phyloP scores from a whole-genome alignment of 2,113 vertebrate genomes.

The Gallinago paraguaiae region DNA sequence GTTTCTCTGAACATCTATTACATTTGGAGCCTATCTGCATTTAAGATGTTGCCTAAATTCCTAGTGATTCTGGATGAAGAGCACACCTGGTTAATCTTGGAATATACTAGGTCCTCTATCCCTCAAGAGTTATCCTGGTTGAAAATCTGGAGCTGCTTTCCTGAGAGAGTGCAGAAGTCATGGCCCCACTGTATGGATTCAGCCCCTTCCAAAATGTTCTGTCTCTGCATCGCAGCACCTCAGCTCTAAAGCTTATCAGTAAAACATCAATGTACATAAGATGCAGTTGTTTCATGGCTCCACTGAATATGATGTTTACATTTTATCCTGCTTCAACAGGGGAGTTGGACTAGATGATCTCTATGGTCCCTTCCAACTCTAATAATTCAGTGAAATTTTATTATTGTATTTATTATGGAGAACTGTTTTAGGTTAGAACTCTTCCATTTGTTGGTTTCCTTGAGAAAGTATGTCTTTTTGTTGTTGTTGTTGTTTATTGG shows the following conservation, averaged over 20 bases:
- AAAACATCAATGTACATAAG: neutral
- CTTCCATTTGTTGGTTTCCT: neutral
- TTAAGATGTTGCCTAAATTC: neutral
- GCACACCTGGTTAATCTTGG: neutral
- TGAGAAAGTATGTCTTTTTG: neutral
- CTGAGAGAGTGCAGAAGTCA: neutral
- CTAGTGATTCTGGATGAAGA: neutral
- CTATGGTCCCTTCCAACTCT: too few species aligned
- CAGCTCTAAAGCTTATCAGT: neutral
- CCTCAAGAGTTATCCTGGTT: neutral
- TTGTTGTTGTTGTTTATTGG: neutral
- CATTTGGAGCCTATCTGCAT: neutral
- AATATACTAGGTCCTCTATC: neutral
- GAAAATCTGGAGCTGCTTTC: neutral
- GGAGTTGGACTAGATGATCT: too few species aligned
- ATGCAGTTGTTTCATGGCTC: neutral
- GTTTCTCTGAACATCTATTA: neutral
- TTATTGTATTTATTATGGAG: neutral
- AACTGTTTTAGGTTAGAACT: neutral
- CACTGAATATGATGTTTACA: neutral
- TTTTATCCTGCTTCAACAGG: neutral
- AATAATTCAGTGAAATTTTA: too few species aligned
- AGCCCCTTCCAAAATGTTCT: neutral
- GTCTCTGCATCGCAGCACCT: neutral
- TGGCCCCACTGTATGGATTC: neutral